A percentile compares a stretch with the other conserved stretches of the same genome.
phyloP scores from a whole-genome alignment of 2,113 vertebrate species.

The Oreocharis arfaki region DNA sequence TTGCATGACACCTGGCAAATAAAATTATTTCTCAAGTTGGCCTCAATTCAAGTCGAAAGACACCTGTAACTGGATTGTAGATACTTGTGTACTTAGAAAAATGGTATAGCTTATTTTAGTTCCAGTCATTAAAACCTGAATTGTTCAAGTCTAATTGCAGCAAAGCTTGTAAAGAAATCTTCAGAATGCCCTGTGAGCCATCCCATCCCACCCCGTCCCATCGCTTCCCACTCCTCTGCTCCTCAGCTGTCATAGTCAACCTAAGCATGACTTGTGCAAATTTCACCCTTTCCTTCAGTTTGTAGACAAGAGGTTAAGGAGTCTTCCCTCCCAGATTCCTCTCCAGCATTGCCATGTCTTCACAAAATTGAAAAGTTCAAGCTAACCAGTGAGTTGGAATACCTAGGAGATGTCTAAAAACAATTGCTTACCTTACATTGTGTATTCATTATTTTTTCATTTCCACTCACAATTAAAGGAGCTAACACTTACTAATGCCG shows the following conservation, averaged over 20 bases:
- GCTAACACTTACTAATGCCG: conserved; percentile 1
- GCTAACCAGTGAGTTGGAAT: not conserved
- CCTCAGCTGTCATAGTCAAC: not conserved
- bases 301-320: not conserved
- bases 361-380: conserved; percentile 5
- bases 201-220: not conserved
- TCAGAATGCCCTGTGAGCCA: not conserved
- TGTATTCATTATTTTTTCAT: conserved; percentile 48
- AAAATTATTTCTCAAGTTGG: not conserved
- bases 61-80: not conserved
- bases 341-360: not conserved
- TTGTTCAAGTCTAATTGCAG: not conserved
- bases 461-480: not conserved
- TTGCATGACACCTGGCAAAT: not conserved
- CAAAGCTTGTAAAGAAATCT: not conserved
- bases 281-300: not conserved
- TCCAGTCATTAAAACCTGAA: not conserved
- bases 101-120: not conserved
- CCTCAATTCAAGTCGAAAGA: not conserved
- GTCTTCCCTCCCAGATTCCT: not conserved
- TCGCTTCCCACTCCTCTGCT: not conserved
- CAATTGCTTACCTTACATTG: not conserved
- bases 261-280: not conserved
- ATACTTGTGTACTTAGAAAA: not conserved
- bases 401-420: not conserved